Conservation (phyloP, 2,797 vertebrate genomes). For the Bucorvus abyssinicus region DNA sequence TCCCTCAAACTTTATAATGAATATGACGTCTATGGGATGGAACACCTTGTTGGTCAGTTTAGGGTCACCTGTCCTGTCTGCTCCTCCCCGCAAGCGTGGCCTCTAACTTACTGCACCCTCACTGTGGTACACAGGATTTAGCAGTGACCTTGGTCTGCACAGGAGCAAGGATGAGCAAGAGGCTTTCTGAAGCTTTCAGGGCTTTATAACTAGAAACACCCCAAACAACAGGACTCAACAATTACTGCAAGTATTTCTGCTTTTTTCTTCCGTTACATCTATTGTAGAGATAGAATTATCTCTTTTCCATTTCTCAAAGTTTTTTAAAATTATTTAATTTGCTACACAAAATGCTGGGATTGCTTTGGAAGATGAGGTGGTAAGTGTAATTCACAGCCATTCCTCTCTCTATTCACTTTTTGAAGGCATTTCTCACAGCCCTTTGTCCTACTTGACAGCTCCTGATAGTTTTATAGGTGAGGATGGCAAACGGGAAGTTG, state of each 20-base stretch:
- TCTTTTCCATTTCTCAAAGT: background rate
- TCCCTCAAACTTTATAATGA: no score
- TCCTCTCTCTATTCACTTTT: background rate
- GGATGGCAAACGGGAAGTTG: background rate
- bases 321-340: constrained; percentile 17
- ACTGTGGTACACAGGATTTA: no score
- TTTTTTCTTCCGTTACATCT: background rate
- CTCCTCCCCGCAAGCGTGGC: no score
- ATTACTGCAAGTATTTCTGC: background rate
- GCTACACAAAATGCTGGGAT: background rate
- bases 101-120: no score
- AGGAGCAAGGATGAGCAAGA: no score
- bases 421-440: background rate
- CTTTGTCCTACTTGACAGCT: constrained; percentile 1
- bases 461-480: background rate
- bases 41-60: no score
- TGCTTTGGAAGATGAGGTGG: background rate
- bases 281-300: background rate
- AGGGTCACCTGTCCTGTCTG: no score
- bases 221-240: background rate
- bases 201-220: constrained; percentile 22
- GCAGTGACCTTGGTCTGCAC: no score
- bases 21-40: no score
- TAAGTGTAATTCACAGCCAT: background rate
- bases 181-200: background rate